Evolutionary conservation across 2,888 invertebrate genomes (phyloP), one percentile per base, ranked within the genome.

Genomic region (Philopedon plagiatum): DNA sequence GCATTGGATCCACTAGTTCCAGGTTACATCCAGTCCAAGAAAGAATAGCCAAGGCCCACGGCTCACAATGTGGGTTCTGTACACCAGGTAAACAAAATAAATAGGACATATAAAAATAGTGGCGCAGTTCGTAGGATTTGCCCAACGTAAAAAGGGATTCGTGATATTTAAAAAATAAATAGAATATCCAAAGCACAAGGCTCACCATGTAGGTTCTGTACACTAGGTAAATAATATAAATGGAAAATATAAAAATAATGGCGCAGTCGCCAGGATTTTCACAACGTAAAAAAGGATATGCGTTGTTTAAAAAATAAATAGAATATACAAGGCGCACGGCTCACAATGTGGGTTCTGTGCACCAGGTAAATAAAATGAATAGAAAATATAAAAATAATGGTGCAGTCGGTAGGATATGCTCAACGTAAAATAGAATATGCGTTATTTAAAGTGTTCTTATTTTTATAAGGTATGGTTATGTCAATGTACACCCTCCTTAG

Each of bases 401-500:
- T 3, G 21, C 46, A 46, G 21, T 46, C 18, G 18, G 41, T 44
- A 44, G 41, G 41, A 44, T 44, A 8, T 34, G n/a, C n/a, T n/a
- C n/a, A n/a, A n/a, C n/a, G n/a, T n/a, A n/a, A n/a, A n/a, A n/a
- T n/a, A n/a, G n/a, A n/a, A n/a, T n/a, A n/a, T n/a, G n/a, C n/a
- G n/a, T n/a, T n/a, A n/a, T n/a, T n/a, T n/a, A 37, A 37, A 37
- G 19, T 64, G 21, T 32, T 15, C 5, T 15, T 26, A 19, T 41
- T 21, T n/a, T n/a, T n/a, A n/a, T n/a, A 19, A 71, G 71, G 71
- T 41, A 96, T 98, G 74, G 95, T 98, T 0, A 98, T 98, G 98
- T 97, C 97, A 0, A 96, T 98, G 96, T 98, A 97, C 81, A 88
- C 96, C 0, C 86, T 98, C 44, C 86, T 98, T 0, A 87, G 98